Percentiles rank a stretch among this genome's conserved stretches.
Evolutionary conservation across 1,140 invertebrate species (phyloP).

Genomic region (Semibalanus balanoides): DNA sequence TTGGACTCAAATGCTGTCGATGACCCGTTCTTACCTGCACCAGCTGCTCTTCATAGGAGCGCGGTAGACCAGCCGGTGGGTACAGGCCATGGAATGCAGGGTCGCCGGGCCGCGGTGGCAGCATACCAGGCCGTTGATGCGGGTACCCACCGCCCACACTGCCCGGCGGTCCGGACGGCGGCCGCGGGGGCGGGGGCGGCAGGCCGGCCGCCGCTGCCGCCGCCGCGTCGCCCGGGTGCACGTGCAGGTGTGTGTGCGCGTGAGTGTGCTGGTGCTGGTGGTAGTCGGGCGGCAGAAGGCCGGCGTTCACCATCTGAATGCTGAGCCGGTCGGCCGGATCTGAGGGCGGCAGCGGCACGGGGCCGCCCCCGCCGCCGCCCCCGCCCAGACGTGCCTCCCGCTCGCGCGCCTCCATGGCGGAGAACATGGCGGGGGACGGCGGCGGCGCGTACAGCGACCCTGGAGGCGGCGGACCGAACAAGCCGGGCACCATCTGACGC

Average conservation of each 20-base stretch:
- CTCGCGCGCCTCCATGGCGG: not conserved
- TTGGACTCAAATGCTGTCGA: too few species aligned
- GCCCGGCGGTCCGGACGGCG: too few species aligned
- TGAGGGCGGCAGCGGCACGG: constrained; percentile 5
- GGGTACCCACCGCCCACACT: too few species aligned
- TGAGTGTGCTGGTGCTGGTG: not conserved
- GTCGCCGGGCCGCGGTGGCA: not conserved
- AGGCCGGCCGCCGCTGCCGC: not conserved
- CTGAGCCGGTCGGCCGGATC: not conserved
- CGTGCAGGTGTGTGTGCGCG: constrained; percentile 1
- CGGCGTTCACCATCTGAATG: constrained; percentile 10
- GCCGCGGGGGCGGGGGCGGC: too few species aligned
- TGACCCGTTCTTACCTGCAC: not conserved
- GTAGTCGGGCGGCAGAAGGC: constrained; percentile 3
- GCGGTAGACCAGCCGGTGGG: not conserved
- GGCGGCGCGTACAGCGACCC: not conserved
- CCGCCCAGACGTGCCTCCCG: not conserved
- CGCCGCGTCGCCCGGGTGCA: not conserved
- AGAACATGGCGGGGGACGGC: not conserved
- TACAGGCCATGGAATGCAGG: not conserved
- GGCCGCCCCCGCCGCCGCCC: too few species aligned
- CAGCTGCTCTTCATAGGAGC: not conserved
- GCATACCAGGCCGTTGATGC: not conserved
- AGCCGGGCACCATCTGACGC: not conserved
- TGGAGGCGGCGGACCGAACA: constrained; percentile 1